phyloP scores from a whole-genome alignment of 2,888 invertebrate genomes.

The Drosophila testacea region DNA sequence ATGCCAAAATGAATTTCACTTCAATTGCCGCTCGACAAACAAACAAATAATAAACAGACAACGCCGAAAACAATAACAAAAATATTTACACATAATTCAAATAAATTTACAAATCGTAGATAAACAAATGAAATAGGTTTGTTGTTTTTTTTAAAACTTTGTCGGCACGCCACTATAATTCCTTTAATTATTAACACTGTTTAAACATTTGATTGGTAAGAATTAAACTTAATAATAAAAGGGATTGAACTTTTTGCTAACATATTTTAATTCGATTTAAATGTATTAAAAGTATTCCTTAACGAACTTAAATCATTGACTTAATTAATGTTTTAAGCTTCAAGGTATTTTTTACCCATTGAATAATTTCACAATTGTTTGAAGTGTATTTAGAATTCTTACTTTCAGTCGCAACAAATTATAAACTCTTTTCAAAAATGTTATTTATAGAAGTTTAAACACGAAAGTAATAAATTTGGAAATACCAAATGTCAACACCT shows the following conservation, averaged over 20 bases:
- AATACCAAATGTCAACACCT: not conserved
- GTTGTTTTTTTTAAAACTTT: constrained; percentile 4
- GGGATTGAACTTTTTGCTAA: too few relatives aligned
- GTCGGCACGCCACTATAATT: too few relatives aligned
- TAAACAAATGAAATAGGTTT: constrained; percentile 12
- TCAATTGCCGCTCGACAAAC: constrained; percentile 8
- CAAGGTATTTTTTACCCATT: too few relatives aligned
- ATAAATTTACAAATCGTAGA: constrained; percentile 8
- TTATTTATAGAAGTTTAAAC: not conserved
- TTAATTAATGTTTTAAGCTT: too few relatives aligned
- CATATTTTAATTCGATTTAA: too few relatives aligned
- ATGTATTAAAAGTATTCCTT: too few relatives aligned
- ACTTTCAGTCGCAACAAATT: not conserved
- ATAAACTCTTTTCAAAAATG: not conserved
- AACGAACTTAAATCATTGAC: too few relatives aligned
- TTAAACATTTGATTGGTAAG: too few relatives aligned
- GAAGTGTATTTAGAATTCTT: too few relatives aligned
- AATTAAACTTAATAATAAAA: too few relatives aligned
- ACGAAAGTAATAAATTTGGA: not conserved
- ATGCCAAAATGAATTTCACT: constrained; percentile 43
- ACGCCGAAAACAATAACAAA: constrained; percentile 7
- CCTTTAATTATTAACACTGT: too few relatives aligned
- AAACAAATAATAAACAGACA: constrained; percentile 13
- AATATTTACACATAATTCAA: constrained; percentile 28
- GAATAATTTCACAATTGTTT: too few relatives aligned